phyloP scores from a whole-genome alignment of 2,888 invertebrate species.

The Drosophila trichaetosa region DNA sequence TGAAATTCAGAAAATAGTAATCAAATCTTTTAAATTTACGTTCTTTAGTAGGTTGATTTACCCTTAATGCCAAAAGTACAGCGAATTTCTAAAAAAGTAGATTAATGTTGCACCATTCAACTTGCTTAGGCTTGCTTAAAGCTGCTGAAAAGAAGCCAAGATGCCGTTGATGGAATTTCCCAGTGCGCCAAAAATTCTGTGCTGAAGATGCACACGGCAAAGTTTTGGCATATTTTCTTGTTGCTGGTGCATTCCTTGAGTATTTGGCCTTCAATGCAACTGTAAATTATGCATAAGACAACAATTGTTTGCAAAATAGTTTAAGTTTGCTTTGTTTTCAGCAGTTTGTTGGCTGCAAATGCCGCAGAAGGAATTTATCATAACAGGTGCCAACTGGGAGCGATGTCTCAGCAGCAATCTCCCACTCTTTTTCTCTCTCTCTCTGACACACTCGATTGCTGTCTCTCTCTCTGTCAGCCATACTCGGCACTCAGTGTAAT shows the following conservation, averaged over 20 bases:
- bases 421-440: not conserved
- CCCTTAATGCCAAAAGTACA: not conserved
- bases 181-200: not conserved
- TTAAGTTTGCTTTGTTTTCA: conserved; percentile 27
- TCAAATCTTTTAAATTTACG: not conserved
- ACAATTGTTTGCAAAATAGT: conserved; percentile 63
- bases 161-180: not conserved
- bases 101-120: conserved; percentile 4
- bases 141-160: conserved; percentile 8
- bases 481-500: conserved; percentile 76
- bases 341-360: conserved; percentile 43
- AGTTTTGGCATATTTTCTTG: conserved; percentile 43
- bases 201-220: conserved; percentile 10
- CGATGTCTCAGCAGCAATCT: conserved; percentile 8
- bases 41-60: not conserved
- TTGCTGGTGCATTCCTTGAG: conserved; percentile 30
- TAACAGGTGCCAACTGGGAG: conserved; percentile 28
- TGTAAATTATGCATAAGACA: conserved; percentile 54
- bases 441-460: conserved; percentile 1
- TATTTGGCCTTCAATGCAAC: conserved; percentile 48
- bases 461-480: not conserved
- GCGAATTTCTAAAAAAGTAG: not conserved
- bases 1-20: too few species aligned
- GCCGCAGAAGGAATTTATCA: conserved; percentile 57
- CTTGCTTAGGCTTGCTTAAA: conserved; percentile 1